phyloP scores from a whole-genome alignment of 2,113 vertebrate species.

The Scytalopus superciliaris region DNA sequence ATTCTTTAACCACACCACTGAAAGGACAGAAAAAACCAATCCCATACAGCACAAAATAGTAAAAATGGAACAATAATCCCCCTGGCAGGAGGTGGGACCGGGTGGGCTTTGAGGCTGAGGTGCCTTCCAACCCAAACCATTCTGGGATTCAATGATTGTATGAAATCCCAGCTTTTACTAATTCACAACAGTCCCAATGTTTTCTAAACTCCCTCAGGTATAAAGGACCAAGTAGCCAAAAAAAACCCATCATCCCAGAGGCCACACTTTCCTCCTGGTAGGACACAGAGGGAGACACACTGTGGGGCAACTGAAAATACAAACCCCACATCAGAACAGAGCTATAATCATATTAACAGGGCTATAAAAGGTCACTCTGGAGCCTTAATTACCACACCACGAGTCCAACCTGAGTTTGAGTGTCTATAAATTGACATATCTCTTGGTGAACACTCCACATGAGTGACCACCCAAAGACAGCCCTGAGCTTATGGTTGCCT shows the following conservation, averaged over 20 bases:
- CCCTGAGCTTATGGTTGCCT: not conserved
- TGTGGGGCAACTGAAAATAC: not conserved
- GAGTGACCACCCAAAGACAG: not conserved
- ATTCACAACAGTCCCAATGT: not conserved
- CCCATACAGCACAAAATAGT: too few species aligned
- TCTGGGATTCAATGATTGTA: not conserved
- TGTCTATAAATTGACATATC: not conserved
- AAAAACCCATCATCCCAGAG: not conserved
- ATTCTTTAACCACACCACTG: too few species aligned
- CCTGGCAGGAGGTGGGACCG: too few species aligned
- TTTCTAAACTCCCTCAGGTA: not conserved
- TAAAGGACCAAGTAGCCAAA: rapidly evolving
- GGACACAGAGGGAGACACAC: rapidly evolving
- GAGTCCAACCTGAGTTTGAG: conserved; percentile 13
- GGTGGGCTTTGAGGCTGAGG: too few species aligned
- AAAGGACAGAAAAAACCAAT: too few species aligned
- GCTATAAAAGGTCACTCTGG: not conserved
- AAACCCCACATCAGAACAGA: not conserved
- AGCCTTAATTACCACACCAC: not conserved
- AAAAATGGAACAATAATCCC: too few species aligned
- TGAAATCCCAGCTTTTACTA: not conserved
- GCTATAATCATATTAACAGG: not conserved
- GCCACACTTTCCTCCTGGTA: too few species aligned
- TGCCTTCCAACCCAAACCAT: not conserved
- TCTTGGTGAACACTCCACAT: rapidly evolving